These are phyloP conservation scores for Hyposoter dolosus DNA, from an alignment of 2,888 invertebrate genomes.

Conservation along the genomic window DNA sequence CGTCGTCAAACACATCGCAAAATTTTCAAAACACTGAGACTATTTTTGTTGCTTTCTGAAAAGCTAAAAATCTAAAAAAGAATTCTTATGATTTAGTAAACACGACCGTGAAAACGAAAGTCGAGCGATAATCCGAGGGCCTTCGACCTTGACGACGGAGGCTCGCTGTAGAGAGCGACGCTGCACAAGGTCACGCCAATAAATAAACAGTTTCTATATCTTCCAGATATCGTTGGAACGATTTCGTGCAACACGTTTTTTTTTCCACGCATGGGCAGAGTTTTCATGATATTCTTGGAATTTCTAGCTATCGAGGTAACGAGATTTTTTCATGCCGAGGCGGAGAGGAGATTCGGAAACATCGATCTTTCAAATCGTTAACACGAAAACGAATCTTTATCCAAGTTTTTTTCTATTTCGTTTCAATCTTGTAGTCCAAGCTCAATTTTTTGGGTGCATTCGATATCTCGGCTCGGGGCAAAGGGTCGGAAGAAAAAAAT, in stretches of 20 bases:
- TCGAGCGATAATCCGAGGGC: neutral
- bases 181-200: neutral
- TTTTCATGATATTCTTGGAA: too few relatives aligned
- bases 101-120: neutral
- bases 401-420: neutral
- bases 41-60: neutral
- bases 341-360: neutral
- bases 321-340: too few relatives aligned
- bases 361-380: neutral
- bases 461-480: neutral
- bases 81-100: neutral
- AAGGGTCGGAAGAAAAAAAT: neutral
- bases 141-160: constrained; percentile 29
- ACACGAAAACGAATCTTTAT: neutral
- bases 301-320: too few relatives aligned
- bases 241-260: neutral
- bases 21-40: neutral
- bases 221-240: neutral
- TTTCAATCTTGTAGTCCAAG: neutral
- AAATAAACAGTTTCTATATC: neutral
- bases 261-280: neutral
- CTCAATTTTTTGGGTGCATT: neutral
- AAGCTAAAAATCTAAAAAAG: neutral
- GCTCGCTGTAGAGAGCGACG: neutral
- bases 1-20: neutral